Conservation (phyloP, 2,797 vertebrate genomes). For the Bufotes viridis region DNA sequence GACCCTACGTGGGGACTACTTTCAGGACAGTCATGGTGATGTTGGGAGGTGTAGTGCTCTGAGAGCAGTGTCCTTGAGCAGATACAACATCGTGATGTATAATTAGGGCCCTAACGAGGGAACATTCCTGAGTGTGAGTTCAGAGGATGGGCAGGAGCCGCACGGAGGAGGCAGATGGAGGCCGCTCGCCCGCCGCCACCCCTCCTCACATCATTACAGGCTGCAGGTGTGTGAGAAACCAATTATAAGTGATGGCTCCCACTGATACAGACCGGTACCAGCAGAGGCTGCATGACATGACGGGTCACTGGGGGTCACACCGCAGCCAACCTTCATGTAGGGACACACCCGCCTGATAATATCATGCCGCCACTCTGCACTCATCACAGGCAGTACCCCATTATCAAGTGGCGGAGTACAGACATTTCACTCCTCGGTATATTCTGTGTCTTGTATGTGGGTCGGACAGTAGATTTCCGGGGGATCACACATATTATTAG, state of each 20-base stretch:
- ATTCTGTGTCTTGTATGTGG: no score
- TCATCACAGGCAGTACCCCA: no score
- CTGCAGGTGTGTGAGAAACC: slow-evolving; percentile 65
- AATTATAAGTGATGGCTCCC: slow-evolving; percentile 64
- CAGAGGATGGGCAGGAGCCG: neutral
- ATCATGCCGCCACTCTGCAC: no score
- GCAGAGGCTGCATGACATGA: neutral
- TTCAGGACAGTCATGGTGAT: no score
- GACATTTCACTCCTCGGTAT: no score
- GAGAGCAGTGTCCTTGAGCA: neutral
- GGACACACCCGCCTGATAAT: no score
- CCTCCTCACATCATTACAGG: slow-evolving; percentile 62
- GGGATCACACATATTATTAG: no score
- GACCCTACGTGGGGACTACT: no score
- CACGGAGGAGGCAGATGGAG: slow-evolving; percentile 26
- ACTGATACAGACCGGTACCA: slow-evolving; percentile 6
- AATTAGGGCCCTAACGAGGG: neutral
- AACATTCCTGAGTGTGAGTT: neutral
- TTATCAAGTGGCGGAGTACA: no score
- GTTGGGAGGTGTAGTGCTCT: no score
- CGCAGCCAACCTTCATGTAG: neutral
- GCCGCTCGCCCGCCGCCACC: neutral
- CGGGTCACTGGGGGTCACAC: neutral
- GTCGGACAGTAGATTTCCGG: no score
- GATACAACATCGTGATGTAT: neutral